Evolutionary conservation across 2,113 vertebrate genomes (phyloP), one percentile per base, ranked within the genome.

Genomic region (Phrynocephalus versicolor): DNA sequence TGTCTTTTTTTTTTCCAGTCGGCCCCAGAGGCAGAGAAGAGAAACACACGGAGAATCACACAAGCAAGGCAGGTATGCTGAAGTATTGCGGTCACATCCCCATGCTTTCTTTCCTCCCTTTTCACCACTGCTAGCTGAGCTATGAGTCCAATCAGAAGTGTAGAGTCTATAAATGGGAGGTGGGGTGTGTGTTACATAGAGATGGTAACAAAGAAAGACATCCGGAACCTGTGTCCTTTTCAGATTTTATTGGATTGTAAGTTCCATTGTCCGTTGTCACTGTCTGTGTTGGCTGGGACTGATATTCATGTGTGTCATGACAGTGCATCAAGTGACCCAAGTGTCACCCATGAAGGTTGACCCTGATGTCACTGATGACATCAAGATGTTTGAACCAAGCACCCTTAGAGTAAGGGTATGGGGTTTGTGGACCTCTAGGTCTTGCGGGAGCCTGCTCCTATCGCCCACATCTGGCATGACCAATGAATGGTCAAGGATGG

Each of bases 11-110:
- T 80, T 86, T 73, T 0, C 64, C 82, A 94, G 93, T 89, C 90
- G 88, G 79, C 93, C 91, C 1, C 95, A 96, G 88, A 95, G 94
- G 87, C 94, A 94, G 65, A 94, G 96, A 69, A 95, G 96, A 89
- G 97, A 98, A 79, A 94, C 95, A 16, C 94, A 91, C 0, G 93
- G 94, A 4, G 96, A 96, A 76, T 90, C 67, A 25, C 95, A 96
- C 87, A 98, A 98, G 91, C 89, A 96, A 85, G 97, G 97, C 95
- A 97, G 97, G 97, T 97, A 89, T 92, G 95, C 12, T 3, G 30
- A 71, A 65, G 37, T 2, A 1, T 60, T 41, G 58, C 12, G 14
- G 1, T 71, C 35, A 14, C 30, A 27, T 70, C 62, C 30, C 19
- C 39, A 41, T 55, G 12, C 19, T 8, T 72, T 25, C 8, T 71